Conservation (phyloP, 2,113 vertebrate genomes). For the Eidolon helvum region DNA sequence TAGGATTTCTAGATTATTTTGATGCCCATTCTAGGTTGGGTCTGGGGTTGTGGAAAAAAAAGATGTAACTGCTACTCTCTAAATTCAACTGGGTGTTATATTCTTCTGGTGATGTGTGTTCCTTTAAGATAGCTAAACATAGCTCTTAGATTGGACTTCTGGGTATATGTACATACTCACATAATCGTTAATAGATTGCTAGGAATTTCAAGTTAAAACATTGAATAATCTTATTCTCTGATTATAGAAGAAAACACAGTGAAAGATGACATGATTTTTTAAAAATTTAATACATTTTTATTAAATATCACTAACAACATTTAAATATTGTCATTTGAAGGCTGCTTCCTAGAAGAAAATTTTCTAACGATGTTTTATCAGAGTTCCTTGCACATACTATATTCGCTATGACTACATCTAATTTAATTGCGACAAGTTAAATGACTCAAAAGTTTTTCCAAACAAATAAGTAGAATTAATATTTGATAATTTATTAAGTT, state of each 20-base stretch:
- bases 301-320: background rate
- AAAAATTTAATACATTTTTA: background rate
- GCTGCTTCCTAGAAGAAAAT: slow-evolving; percentile 14
- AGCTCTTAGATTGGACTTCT: background rate
- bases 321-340: background rate
- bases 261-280: background rate
- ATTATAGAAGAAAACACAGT: background rate
- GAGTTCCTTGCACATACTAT: background rate
- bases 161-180: background rate
- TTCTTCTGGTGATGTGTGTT: background rate
- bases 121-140: background rate
- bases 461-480: background rate
- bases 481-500: background rate
- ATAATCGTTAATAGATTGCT: background rate
- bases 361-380: slow-evolving; percentile 16
- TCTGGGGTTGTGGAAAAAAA: background rate
- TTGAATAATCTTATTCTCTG: background rate
- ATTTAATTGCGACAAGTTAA: background rate
- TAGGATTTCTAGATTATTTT: background rate
- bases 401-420: background rate
- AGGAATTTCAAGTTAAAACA: slow-evolving; percentile 12
- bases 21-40: background rate
- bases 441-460: background rate
- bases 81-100: background rate
- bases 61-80: background rate